Evolutionary conservation across 1,140 invertebrate species (phyloP).

Genomic region (Platyscapa corneri): DNA sequence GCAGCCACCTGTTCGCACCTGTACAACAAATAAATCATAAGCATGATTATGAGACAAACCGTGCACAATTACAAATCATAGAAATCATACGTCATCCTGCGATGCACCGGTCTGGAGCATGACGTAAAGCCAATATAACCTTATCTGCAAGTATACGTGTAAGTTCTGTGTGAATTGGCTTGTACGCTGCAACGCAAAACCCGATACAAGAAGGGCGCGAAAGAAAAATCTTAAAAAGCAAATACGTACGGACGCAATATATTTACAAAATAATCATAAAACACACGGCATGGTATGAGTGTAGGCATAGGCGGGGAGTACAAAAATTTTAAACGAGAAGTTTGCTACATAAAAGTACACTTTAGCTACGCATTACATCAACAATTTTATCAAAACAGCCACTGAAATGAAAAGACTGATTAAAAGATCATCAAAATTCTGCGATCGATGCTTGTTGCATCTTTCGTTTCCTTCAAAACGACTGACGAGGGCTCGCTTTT

Average conservation of each 20-base stretch:
- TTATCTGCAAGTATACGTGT: background rate
- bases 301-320: too few relatives aligned
- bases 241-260: background rate
- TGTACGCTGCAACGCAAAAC: background rate
- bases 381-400: too few relatives aligned
- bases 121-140: background rate
- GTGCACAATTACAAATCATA: background rate
- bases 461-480: background rate
- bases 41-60: background rate
- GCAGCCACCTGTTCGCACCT: background rate
- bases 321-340: conserved; percentile 5
- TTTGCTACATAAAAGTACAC: background rate
- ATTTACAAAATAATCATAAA: background rate
- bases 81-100: background rate
- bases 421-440: background rate
- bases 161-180: background rate
- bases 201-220: background rate
- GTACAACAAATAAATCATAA: background rate
- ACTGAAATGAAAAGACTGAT: background rate
- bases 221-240: background rate
- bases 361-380: conserved; percentile 20
- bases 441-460: background rate
- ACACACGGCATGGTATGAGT: background rate
- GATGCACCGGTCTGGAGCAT: background rate
- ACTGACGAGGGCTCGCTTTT: background rate